These are phyloP conservation scores for Pocillopora damicornis DNA, from an alignment of 64 coral and sea anemone genomes.

Conservation along the genomic window DNA sequence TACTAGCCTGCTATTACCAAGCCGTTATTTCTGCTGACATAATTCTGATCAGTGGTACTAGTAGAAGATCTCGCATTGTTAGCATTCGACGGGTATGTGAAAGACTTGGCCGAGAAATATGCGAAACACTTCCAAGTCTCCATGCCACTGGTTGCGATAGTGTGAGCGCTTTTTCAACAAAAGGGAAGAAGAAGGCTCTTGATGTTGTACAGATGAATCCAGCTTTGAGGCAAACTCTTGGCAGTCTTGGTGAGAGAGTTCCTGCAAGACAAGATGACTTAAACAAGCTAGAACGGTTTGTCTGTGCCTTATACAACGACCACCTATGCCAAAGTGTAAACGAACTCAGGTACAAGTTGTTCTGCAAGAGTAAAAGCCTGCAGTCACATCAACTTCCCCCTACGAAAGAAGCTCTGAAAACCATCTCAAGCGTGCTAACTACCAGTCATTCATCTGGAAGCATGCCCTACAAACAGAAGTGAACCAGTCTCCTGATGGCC, in stretches of 20 bases:
- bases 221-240: slow-evolving; percentile 13
- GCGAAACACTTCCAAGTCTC: slow-evolving; percentile 22
- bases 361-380: slow-evolving; percentile 53
- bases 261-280: slow-evolving; percentile 43
- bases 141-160: slow-evolving; percentile 43
- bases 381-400: slow-evolving; percentile 65
- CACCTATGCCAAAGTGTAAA: slow-evolving; percentile 27
- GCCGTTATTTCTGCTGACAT: slow-evolving; percentile 34
- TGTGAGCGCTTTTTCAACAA: slow-evolving; percentile 38
- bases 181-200: slow-evolving; percentile 63
- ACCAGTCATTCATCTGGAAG: slow-evolving; percentile 70
- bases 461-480: slow-evolving; percentile 33
- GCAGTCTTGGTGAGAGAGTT: slow-evolving; percentile 41
- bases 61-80: slow-evolving; percentile 10
- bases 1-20: slow-evolving; percentile 37
- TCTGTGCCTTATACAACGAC: slow-evolving; percentile 55
- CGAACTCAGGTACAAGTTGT: slow-evolving; percentile 57
- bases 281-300: slow-evolving; percentile 51
- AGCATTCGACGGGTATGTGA: slow-evolving; percentile 17
- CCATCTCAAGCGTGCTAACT: slow-evolving; percentile 51
- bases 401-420: slow-evolving; percentile 44
- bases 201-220: slow-evolving; percentile 40
- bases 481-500: slow-evolving; percentile 36
- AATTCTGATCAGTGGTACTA: slow-evolving; percentile 32
- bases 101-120: slow-evolving; percentile 12